Percentiles rank a stretch among this genome's conserved stretches.
Evolutionary conservation across 2,888 invertebrate species (phyloP).

Genomic region (Phyto melanocephala): DNA sequence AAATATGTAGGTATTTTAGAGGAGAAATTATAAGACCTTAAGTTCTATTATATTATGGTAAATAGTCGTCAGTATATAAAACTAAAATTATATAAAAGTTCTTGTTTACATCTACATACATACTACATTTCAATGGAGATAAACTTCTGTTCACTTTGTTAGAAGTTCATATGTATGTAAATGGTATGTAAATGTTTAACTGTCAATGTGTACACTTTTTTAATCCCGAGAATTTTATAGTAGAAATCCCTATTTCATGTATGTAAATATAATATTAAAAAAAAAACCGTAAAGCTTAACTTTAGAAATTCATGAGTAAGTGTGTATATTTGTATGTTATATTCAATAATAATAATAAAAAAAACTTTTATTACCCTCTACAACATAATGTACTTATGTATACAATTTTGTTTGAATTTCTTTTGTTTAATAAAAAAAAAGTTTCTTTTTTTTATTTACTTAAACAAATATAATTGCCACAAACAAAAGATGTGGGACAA

Average conservation of each 20-base stretch:
- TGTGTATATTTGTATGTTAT: neutral
- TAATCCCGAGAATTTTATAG: constrained; percentile 28
- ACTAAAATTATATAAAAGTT: neutral
- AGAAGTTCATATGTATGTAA: no score
- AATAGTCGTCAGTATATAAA: neutral
- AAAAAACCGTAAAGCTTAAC: constrained; percentile 22
- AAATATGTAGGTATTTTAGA: no score
- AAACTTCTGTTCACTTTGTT: constrained; percentile 15
- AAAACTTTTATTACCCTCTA: constrained; percentile 23
- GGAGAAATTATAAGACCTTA: constrained; percentile 4
- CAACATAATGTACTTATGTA: neutral
- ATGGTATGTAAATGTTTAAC: constrained; percentile 36
- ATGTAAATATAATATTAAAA: neutral
- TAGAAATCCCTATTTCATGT: constrained; percentile 10
- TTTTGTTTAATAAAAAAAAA: no score
- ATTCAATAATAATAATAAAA: neutral
- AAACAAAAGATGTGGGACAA: neutral
- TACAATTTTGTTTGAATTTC: constrained; percentile 19
- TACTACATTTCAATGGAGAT: neutral
- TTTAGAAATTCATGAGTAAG: constrained; percentile 11
- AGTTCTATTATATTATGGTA: constrained; percentile 1
- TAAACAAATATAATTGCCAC: constrained; percentile 36
- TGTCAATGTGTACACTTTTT: no score
- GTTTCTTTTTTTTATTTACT: constrained; percentile 20
- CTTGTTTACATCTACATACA: constrained; percentile 9